Conservation (phyloP, 2,797 vertebrate species). For the Merluccius polli region DNA sequence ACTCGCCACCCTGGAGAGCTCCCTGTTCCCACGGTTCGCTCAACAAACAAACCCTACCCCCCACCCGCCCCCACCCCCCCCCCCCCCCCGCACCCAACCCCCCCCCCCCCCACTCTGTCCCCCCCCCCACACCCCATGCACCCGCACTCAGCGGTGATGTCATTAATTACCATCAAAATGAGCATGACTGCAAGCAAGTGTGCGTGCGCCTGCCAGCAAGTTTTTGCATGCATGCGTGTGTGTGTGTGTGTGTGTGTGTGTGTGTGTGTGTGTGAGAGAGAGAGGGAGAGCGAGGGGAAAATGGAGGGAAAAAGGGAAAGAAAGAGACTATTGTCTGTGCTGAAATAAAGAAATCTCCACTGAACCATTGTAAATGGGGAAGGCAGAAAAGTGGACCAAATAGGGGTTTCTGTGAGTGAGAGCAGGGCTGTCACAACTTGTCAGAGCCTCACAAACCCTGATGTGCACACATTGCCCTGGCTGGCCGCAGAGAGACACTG, state of each 20-base stretch:
- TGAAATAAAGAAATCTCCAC: conserved; percentile 94
- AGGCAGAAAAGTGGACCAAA: conserved; percentile 84
- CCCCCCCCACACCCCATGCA: conserved; percentile 24
- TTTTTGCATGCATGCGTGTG: conserved; percentile 51
- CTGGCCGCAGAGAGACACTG: conserved; percentile 61
- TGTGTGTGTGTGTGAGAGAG: conserved; percentile 10
- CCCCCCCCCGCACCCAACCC: conserved; percentile 16
- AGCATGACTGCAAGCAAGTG: conserved; percentile 72
- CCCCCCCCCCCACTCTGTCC: conserved; percentile 50
- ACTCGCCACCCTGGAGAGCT: conserved; percentile 79
- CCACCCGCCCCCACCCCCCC: conserved; percentile 36
- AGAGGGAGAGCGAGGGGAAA: conserved; percentile 28
- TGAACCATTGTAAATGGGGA: conserved; percentile 91
- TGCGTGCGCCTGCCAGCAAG: conserved; percentile 59
- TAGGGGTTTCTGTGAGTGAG: conserved; percentile 73
- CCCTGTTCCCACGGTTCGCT: conserved; percentile 80
- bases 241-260: conserved; percentile 35
- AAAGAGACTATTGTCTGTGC: conserved; percentile 78
- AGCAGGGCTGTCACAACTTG: conserved; percentile 77
- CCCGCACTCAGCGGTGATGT: conserved; percentile 74
- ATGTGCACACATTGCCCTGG: conserved; percentile 66
- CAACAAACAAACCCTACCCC: conserved; percentile 74
- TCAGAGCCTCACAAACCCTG: conserved; percentile 78
- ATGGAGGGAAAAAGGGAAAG: conserved; percentile 62
- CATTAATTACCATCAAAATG: conserved; percentile 87